phyloP scores from a whole-genome alignment of 1,140 invertebrate species.

The Neotoxoptera formosana region DNA sequence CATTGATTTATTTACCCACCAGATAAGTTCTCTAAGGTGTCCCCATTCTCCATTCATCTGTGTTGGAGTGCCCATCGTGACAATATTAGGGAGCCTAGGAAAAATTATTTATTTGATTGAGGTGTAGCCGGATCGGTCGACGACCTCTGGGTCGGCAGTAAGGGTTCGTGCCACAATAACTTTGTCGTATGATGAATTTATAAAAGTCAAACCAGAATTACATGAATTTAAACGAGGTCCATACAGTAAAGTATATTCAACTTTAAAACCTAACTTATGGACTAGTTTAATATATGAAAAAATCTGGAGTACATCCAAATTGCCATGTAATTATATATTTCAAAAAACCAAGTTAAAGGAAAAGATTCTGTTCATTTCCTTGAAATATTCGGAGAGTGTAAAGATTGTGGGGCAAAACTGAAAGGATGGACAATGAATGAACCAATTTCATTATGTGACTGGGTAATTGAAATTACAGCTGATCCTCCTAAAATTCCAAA shows the following conservation, averaged over 20 bases:
- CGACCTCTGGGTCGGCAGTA: too few relatives aligned
- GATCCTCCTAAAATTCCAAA: not conserved
- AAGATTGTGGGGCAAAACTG: not conserved
- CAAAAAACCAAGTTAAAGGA: not conserved
- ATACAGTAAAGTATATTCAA: not conserved
- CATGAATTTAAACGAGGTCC: not conserved
- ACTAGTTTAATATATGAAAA: not conserved
- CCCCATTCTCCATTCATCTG: too few relatives aligned
- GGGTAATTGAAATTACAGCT: not conserved
- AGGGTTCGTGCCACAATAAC: too few relatives aligned
- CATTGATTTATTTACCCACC: too few relatives aligned
- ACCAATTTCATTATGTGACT: not conserved
- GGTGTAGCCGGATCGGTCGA: too few relatives aligned
- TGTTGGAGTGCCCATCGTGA: too few relatives aligned
- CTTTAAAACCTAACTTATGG: not conserved
- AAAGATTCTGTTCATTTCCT: not conserved
- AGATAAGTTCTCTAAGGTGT: too few relatives aligned
- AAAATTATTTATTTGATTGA: too few relatives aligned
- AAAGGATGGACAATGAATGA: not conserved
- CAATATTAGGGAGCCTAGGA: too few relatives aligned
- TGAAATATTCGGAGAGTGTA: not conserved
- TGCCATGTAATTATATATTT: not conserved
- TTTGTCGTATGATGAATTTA: not conserved
- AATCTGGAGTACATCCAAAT: not conserved
- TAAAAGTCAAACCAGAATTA: not conserved